These are phyloP conservation scores for Vulpes ferrilata DNA, from an alignment of 2,113 vertebrate species.

Conservation along the genomic window DNA sequence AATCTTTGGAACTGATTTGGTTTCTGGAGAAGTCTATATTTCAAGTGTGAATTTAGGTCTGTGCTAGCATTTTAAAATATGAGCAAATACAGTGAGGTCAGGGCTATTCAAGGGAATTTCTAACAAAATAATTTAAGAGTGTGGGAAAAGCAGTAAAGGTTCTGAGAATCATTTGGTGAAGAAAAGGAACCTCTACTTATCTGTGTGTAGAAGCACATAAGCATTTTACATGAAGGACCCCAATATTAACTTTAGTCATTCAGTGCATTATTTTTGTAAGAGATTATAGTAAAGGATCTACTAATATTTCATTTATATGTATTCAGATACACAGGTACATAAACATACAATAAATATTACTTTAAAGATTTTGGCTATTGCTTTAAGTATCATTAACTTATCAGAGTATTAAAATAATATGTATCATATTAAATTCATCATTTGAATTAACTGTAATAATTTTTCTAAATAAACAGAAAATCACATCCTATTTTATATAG, in stretches of 20 bases:
- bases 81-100: not conserved
- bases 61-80: not conserved
- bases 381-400: not conserved
- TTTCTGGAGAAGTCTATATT: not conserved
- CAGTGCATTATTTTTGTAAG: not conserved
- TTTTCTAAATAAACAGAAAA: constrained; percentile 37
- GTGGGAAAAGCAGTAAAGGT: not conserved
- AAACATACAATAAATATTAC: not conserved
- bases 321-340: not conserved
- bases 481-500: not conserved
- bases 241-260: not conserved
- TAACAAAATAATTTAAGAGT: not conserved
- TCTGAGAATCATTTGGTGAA: not conserved
- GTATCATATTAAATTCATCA: not conserved
- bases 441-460: not conserved
- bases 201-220: not conserved
- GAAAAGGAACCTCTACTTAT: not conserved
- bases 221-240: not conserved
- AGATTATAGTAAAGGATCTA: not conserved
- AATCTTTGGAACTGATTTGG: not conserved
- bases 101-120: not conserved
- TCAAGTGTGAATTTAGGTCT: constrained; percentile 14
- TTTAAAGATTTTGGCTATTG: not conserved
- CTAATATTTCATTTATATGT: not conserved
- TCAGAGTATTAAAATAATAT: not conserved